Percentiles rank a stretch among this genome's conserved stretches.
Evolutionary conservation across 2,113 vertebrate species (phyloP).

Genomic region (Carettochelys insculpta): DNA sequence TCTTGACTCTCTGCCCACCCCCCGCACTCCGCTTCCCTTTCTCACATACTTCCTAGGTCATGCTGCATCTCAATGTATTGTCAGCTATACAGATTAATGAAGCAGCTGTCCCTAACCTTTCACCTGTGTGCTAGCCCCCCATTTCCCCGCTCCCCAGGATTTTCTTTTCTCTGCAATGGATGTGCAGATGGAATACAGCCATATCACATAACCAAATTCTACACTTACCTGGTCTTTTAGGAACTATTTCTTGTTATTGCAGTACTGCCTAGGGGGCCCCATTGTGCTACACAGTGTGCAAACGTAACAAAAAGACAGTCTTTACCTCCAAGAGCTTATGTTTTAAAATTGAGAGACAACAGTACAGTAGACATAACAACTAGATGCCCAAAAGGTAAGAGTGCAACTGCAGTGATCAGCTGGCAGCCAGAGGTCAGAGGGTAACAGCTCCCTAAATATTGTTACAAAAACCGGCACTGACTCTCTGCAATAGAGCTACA

Average conservation of each 20-base stretch:
- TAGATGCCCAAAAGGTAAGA: neutral
- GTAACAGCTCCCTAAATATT: neutral
- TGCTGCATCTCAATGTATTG: fast-evolving
- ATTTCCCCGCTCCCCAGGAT: neutral
- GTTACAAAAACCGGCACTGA: neutral
- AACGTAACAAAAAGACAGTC: neutral
- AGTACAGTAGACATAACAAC: fast-evolving
- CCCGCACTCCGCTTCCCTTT: fast-evolving
- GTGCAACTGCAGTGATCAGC: neutral
- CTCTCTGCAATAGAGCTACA: neutral
- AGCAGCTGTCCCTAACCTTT: neutral
- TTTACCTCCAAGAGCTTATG: neutral
- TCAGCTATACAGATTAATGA: neutral
- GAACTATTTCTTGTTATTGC: neutral
- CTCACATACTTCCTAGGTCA: neutral
- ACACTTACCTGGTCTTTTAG: neutral
- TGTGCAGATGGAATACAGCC: neutral
- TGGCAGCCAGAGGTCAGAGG: fast-evolving
- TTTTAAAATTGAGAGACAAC: neutral
- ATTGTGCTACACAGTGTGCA: neutral
- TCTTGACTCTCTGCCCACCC: neutral
- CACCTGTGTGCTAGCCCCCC: neutral
- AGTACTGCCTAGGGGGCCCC: neutral
- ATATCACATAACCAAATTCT: neutral
- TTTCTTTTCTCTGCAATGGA: neutral